Evolutionary conservation across 2,113 vertebrate genomes (phyloP), one percentile per base, ranked within the genome.

Genomic region (Ceuthmochares aereus): DNA sequence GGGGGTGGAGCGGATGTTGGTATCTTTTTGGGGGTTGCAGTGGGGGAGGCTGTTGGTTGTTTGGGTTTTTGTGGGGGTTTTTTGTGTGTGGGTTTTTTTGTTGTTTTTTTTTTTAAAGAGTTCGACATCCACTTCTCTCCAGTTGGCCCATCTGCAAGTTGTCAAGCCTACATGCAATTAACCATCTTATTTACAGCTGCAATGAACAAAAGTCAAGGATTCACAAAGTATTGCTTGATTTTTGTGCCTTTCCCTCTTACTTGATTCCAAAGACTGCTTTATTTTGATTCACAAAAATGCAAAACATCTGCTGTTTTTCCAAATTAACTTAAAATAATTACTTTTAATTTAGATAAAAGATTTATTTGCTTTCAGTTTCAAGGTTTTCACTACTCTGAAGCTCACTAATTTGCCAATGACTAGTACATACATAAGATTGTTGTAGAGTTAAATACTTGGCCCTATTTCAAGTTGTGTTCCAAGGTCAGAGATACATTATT

Each of bases 311-410:
- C 97, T 98, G 98, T 98, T 98, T 98, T 97, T 98, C 98, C 98
- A 98, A 98, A 98, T 98, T 98, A 98, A 98, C 98, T 98, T 98
- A 97, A 98, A 98, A 98, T 98, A 98, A 98, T 98, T 98, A 98
- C 98, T 98, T 98, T 98, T 98, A 98, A 98, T 98, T 98, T 98
- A 98, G 98, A 98, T 98, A 98, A 98, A 98, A 95, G 97, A 98
- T 97, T 93, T 95, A 97, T 97, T 97, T 98, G 97, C 97, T 98
- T 97, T 97, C 94, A 85, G 83, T 97, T 97, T 98, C 98, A 98
- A 98, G 98, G 98, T 98, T 98, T 98, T 96, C 93, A 93, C 42
- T 96, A 82, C 95, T 97, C 90, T 95, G 87, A 96, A 96, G 97
- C 90, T 97, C 22, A 18, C 90, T 98, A 96, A 96, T 97, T 97